Percentiles rank a stretch among this genome's conserved stretches.
Conservation (phyloP, 2,113 vertebrate species). For the Urocitellus parryii region DNA sequence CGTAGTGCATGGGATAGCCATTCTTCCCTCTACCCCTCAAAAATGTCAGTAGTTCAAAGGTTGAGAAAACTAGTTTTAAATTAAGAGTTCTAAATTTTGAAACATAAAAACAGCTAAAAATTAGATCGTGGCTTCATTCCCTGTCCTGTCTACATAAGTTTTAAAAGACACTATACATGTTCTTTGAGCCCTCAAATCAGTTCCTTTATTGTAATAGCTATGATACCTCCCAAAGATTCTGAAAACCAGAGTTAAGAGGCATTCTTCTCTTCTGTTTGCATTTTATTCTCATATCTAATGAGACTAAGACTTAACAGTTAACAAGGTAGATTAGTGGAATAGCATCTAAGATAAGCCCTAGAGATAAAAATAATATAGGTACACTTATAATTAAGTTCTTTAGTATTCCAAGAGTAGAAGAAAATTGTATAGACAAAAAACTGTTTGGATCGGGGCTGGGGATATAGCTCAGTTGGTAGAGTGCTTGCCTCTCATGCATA, state of each 20-base stretch:
- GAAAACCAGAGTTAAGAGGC: background rate
- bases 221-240: background rate
- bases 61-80: background rate
- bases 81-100: background rate
- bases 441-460: background rate
- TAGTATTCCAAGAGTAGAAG: conserved; percentile 19
- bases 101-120: background rate
- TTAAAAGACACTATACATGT: background rate
- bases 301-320: conserved; percentile 6
- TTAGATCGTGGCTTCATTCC: background rate
- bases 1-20: background rate
- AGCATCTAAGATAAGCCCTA: background rate
- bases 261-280: background rate
- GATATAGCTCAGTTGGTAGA: too few species aligned
- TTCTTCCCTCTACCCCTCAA: too few species aligned
- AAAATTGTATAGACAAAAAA: background rate
- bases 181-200: conserved; percentile 42
- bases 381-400: background rate
- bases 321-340: background rate
- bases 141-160: background rate
- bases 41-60: background rate
- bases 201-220: background rate
- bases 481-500: too few species aligned
- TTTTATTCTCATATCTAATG: conserved; percentile 17
- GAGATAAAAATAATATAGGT: conserved; percentile 25